Base-by-base conservation (phyloP, 2,888 invertebrate species). In the Toxonevra muliebris region DNA sequence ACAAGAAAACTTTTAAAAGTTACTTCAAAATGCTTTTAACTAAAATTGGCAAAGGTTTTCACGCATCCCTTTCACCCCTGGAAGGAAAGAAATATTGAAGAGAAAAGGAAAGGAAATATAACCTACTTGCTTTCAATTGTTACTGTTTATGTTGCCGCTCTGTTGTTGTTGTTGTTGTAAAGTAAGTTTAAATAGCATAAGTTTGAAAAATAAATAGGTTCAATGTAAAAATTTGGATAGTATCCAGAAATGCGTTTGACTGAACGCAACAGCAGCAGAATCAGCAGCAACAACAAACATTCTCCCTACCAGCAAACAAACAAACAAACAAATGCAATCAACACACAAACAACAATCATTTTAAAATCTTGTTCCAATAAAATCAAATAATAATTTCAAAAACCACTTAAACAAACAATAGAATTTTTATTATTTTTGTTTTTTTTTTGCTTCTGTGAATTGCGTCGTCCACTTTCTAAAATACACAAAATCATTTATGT, bases 1-100 rank as follows among this genome's bases (percentile, higher is more conserved):
- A 58, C 61, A 69, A 58, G 66, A 70, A 30, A 79, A 77, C 74
- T 79, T 78, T 76, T 68, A 71, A 65, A 69, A 67, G 60, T 65
- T 61, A 80, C 79, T 79, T 69, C 73, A 76, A 79, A 79, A 80
- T 76, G 80, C 79, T 79, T 79, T 79, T 79, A 80, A 64, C 65
- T 55, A 65, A 65, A 80, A 77, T 80, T 79, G 80, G 77, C 78
- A 77, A 77, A 74, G 73, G 73, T 75, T 74, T 78, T 76, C 30
- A 30, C 7, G 30, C 7, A 30, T 7, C 30, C 30, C 7, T 30
- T 30, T 30, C 30, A 30, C 30, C 30, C 30, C 30, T 30, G 30
- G 30, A 30, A 30, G 30, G 3, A 30, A 30, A 30, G 7, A 30
- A 30, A 30, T 7, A 30, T 30, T 30, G 30, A 30, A 30, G 30